phyloP scores from a whole-genome alignment of 2,888 invertebrate genomes.

The Tortricodes alternella region DNA sequence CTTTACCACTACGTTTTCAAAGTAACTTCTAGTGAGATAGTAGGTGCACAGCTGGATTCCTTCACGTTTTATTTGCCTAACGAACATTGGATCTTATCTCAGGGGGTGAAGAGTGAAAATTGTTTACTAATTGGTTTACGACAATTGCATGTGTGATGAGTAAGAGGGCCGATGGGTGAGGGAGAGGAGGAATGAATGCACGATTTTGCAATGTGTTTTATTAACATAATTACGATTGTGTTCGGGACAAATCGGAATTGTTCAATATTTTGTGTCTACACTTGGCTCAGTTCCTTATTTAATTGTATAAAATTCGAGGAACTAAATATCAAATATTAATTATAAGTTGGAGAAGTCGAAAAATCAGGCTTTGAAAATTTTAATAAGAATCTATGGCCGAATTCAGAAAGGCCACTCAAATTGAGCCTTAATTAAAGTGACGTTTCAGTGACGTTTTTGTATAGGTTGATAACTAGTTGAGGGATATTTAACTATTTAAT shows the following conservation, averaged over 20 bases:
- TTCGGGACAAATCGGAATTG: slow-evolving; percentile 63
- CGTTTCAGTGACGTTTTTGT: no score
- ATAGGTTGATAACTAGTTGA: no score
- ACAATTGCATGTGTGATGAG: slow-evolving; percentile 62
- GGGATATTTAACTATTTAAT: no score
- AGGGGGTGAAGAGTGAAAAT: slow-evolving; percentile 54
- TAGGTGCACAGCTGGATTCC: slow-evolving; percentile 63
- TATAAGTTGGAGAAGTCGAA: not conserved
- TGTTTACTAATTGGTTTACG: slow-evolving; percentile 66
- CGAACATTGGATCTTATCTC: slow-evolving; percentile 61
- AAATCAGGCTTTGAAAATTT: no score
- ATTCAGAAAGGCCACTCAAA: no score
- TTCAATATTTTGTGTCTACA: slow-evolving; percentile 41
- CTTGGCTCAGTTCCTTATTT: not conserved
- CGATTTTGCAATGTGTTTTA: slow-evolving; percentile 66
- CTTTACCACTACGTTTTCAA: slow-evolving; percentile 43
- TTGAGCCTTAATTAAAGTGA: no score
- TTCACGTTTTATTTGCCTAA: slow-evolving; percentile 51
- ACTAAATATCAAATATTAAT: no score
- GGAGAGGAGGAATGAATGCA: slow-evolving; percentile 57
- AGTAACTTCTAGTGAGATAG: slow-evolving; percentile 43
- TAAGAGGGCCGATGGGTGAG: slow-evolving; percentile 51
- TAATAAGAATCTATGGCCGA: no score
- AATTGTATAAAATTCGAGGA: not conserved
- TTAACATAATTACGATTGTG: slow-evolving; percentile 70